These are phyloP conservation scores for Adoxophyes honmai DNA, from an alignment of 1,140 invertebrate genomes.

Conservation along the genomic window DNA sequence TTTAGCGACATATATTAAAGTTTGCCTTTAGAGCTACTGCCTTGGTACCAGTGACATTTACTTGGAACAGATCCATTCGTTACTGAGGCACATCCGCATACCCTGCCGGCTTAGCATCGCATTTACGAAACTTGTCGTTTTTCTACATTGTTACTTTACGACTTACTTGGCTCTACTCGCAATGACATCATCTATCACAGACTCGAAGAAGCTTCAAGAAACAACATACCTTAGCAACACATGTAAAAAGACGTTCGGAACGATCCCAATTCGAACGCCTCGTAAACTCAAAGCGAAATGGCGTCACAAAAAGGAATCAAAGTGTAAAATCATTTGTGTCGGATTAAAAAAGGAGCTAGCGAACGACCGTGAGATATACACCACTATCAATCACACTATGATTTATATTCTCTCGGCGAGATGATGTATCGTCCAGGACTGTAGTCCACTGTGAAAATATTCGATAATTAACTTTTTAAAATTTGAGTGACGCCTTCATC, in stretches of 20 bases:
- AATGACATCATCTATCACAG: no score
- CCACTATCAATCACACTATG: constrained; percentile 67
- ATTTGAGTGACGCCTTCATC: constrained; percentile 68
- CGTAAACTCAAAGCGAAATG: constrained; percentile 53
- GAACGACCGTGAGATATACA: constrained; percentile 64
- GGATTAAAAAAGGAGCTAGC: constrained; percentile 72
- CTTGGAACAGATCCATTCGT: no score
- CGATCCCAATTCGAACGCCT: constrained; percentile 30
- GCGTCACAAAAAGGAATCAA: constrained; percentile 57
- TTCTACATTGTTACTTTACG: no score
- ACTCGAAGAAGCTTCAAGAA: no score
- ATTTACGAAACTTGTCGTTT: no score
- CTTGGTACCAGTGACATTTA: no score
- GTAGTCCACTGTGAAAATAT: constrained; percentile 51
- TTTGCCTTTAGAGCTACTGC: no score
- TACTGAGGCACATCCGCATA: no score
- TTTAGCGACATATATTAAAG: constrained; percentile 9
- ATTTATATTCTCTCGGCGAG: constrained; percentile 59
- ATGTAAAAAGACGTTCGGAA: neutral
- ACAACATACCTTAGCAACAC: no score
- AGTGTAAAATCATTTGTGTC: constrained; percentile 72
- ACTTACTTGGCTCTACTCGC: no score
- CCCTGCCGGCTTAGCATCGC: no score
- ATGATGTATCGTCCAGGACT: constrained; percentile 60
- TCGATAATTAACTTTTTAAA: constrained; percentile 75